Evolutionary conservation across 2,797 vertebrate genomes (phyloP), one percentile per base, ranked within the genome.

Genomic region (Cirrhinus mrigala): DNA sequence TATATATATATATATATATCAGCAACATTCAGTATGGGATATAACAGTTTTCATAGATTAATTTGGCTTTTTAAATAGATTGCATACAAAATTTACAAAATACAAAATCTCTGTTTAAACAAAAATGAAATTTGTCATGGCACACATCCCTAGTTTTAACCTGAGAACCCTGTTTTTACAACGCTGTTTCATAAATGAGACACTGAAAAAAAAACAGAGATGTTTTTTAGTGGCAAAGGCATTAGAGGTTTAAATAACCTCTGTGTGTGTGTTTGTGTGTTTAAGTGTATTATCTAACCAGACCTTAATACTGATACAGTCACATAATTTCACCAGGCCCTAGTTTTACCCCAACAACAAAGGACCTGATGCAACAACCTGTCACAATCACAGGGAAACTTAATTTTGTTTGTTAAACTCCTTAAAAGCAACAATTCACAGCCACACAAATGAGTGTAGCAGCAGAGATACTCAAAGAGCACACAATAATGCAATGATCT

Each of bases 161-260:
- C 37, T 56, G 29, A 37, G 1, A 37, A n/a, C 27, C 29, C 12
- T 56, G 52, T 22, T 56, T n/a, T 76, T 58, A 58, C 29, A 77
- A 40, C 4, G 0, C 20, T 40, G 20, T n/a, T 16, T 75, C 33
- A 40, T 77, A 18, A 50, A 54, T 18, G 16, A 74, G 24, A 74
- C 8, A 1, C 46, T 52, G 46, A 15, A 29, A 27, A 71, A 29
- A 46, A 64, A 64, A 29, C 15, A 64, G 27, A 75, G 79, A 89
- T 90, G 46, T 71, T 82, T 54, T 83, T 71, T 82, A 40, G 68
- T 76, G 24, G 79, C 85, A 80, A 82, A 73, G 68, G 80, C 79
- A 87, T 88, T 92, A 90, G 85, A 88, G 85, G 89, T 91, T 92
- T 91, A 89, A 79, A 82, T 22, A 82, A 66, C 27, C 27, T 66